Evolutionary conservation across 2,888 invertebrate species (phyloP).

Genomic region (Nesidiocoris tenuis): DNA sequence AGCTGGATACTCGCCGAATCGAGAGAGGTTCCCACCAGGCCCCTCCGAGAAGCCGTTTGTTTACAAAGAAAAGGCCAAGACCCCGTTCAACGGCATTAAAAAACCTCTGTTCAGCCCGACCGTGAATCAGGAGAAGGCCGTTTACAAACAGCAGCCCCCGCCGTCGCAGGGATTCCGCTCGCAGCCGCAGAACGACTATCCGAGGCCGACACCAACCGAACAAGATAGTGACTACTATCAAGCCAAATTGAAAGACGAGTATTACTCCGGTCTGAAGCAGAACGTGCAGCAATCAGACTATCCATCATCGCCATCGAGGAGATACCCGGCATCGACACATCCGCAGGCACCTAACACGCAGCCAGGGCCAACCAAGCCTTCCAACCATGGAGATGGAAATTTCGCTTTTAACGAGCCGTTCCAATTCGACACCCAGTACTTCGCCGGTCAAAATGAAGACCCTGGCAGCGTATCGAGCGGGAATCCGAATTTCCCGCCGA

Average conservation of each 20-base stretch:
- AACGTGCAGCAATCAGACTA: neutral
- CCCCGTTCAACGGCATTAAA: conserved; percentile 13
- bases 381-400: neutral
- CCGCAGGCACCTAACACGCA: neutral
- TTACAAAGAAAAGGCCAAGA: conserved; percentile 28
- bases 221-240: conserved; percentile 26
- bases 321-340: neutral
- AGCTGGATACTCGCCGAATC: neutral
- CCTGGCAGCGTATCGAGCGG: neutral
- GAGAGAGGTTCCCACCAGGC: conserved; percentile 1
- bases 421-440: conserved; percentile 4
- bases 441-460: neutral
- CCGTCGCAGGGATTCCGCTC: neutral
- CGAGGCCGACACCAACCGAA: neutral
- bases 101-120: conserved; percentile 26
- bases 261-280: conserved; percentile 28
- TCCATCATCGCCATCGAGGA: neutral
- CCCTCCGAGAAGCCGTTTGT: conserved; percentile 1
- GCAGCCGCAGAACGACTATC: neutral
- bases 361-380: neutral
- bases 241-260: conserved; percentile 21
- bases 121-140: conserved; percentile 3
- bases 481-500: neutral
- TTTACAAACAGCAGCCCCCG: neutral
- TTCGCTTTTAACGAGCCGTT: conserved; percentile 16